phyloP scores from a whole-genome alignment of 2,113 vertebrate genomes.

The Sylvietta virens region DNA sequence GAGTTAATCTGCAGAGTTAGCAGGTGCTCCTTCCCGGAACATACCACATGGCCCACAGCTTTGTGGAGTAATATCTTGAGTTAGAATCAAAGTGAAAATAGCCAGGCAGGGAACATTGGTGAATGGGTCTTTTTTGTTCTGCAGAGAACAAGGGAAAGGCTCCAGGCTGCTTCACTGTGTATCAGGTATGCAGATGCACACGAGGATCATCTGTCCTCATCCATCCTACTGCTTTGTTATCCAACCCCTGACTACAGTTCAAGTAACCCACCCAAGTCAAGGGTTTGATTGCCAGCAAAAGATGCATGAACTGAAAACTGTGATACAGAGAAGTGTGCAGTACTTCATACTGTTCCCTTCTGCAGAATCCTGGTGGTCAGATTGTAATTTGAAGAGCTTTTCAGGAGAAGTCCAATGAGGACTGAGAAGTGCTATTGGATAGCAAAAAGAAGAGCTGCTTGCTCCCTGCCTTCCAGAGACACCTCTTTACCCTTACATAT shows the following conservation, averaged over 20 bases:
- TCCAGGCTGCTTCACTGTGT: not conserved
- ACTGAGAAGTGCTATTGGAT: not conserved
- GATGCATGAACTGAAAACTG: not conserved
- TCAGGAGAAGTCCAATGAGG: not conserved
- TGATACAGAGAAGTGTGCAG: not conserved
- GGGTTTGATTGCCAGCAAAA: not conserved
- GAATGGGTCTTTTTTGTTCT: not conserved
- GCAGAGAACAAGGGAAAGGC: not conserved
- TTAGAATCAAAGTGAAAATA: not conserved
- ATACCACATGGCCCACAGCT: not conserved
- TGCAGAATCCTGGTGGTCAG: not conserved
- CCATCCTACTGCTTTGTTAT: not conserved
- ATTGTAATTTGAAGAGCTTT: not conserved
- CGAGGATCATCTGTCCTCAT: fast-evolving
- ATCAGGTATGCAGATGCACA: not conserved
- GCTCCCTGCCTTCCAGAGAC: not conserved
- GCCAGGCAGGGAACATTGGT: not conserved
- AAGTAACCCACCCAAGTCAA: not conserved
- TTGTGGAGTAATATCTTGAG: fast-evolving
- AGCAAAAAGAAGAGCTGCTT: not conserved
- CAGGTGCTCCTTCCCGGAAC: not conserved
- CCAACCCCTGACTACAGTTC: not conserved
- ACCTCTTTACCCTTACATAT: not conserved
- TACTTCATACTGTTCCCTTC: not conserved
- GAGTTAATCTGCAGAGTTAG: not conserved